phyloP scores from a whole-genome alignment of 2,797 vertebrate genomes.

The Thunnus albacares region DNA sequence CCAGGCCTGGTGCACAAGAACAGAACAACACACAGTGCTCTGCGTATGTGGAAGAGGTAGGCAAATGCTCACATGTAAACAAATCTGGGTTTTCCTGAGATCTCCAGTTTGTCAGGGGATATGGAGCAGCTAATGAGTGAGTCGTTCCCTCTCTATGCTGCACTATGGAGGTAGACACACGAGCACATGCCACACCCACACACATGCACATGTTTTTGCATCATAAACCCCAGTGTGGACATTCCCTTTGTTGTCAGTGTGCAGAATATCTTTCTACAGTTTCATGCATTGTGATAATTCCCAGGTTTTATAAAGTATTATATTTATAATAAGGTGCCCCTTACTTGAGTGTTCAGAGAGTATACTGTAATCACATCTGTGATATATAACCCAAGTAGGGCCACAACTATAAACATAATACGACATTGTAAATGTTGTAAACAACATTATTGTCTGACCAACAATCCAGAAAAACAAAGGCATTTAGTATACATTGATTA shows the following conservation, averaged over 20 bases:
- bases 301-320: not conserved
- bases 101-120: not conserved
- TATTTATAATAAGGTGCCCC: not conserved
- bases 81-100: slow-evolving; percentile 23
- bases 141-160: slow-evolving; percentile 15
- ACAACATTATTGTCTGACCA: not conserved
- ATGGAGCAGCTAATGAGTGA: slow-evolving; percentile 1
- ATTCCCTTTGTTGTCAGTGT: not conserved
- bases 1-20: slow-evolving; percentile 24
- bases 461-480: not conserved
- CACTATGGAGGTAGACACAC: slow-evolving; percentile 9
- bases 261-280: slow-evolving; percentile 1
- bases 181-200: not conserved
- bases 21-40: slow-evolving; percentile 6
- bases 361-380: not conserved
- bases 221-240: not conserved
- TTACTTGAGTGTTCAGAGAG: not conserved
- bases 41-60: slow-evolving; percentile 84
- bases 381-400: not conserved
- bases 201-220: slow-evolving; percentile 2
- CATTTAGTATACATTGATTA: not conserved
- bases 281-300: not conserved
- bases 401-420: not conserved
- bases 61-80: slow-evolving; percentile 40
- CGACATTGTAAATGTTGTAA: not conserved